phyloP scores from a whole-genome alignment of 1,140 invertebrate genomes.

The Apolygus lucorum region DNA sequence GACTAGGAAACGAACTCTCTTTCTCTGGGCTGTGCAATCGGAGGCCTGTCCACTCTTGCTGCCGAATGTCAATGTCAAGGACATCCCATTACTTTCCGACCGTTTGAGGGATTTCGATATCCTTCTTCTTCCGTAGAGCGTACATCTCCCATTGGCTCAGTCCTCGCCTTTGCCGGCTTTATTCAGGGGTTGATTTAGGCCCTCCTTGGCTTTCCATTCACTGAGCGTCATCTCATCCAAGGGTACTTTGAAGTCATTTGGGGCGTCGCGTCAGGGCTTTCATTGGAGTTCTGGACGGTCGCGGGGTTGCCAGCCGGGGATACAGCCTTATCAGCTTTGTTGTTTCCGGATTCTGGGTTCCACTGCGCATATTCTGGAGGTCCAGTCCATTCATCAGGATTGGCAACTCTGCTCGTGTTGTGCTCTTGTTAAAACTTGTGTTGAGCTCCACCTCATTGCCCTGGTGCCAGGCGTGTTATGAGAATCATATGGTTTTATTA shows the following conservation, averaged over 20 bases:
- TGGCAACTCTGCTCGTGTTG: not conserved
- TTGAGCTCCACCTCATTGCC: not conserved
- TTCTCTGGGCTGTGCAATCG: too few species aligned
- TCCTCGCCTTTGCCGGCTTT: slow-evolving; percentile 89
- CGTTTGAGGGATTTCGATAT: slow-evolving; percentile 16
- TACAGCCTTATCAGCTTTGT: slow-evolving; percentile 38
- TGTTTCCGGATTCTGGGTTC: not conserved
- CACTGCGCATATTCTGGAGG: not conserved
- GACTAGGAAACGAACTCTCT: too few species aligned
- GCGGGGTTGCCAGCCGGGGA: slow-evolving; percentile 35
- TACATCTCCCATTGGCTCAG: slow-evolving; percentile 83
- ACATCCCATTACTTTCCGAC: slow-evolving; percentile 40
- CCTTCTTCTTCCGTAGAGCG: slow-evolving; percentile 42
- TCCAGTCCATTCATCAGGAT: not conserved
- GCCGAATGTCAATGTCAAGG: too few species aligned
- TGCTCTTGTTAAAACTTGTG: not conserved
- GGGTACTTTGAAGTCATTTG: not conserved
- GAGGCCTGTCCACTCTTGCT: too few species aligned
- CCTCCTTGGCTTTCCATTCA: slow-evolving; percentile 75
- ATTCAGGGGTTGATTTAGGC: slow-evolving; percentile 58
- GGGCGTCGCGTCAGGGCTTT: too few species aligned
- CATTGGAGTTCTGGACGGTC: too few species aligned
- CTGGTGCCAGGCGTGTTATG: not conserved
- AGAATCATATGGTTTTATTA: too few species aligned
- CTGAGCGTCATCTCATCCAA: slow-evolving; percentile 59